A percentile compares a stretch with the other conserved stretches of the same genome.
phyloP scores from a whole-genome alignment of 2,113 vertebrate species.

The Nothocercus nigrocapillus region DNA sequence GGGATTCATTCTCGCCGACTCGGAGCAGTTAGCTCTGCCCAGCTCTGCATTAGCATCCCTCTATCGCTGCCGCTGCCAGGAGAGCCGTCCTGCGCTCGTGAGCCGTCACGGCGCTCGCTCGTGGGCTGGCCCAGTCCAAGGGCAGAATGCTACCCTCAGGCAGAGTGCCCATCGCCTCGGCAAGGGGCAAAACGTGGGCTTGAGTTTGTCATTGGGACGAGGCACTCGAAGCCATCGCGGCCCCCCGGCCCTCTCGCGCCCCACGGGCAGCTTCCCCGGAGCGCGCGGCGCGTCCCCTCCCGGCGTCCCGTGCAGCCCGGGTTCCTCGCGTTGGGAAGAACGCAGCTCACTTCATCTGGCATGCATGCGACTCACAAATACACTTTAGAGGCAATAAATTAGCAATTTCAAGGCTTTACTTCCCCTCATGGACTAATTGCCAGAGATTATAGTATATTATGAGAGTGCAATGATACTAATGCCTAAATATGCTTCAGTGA shows the following conservation, averaged over 20 bases:
- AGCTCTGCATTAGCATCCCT: neutral
- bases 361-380: slow-evolving; percentile 64
- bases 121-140: neutral
- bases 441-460: slow-evolving; percentile 77
- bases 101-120: neutral
- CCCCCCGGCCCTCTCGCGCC: neutral
- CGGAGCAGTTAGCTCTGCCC: slow-evolving; percentile 24
- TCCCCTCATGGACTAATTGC: slow-evolving; percentile 77
- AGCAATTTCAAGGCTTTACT: slow-evolving; percentile 75
- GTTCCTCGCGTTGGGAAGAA: slow-evolving; percentile 14
- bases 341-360: slow-evolving; percentile 33
- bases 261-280: accelerated
- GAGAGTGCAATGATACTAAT: slow-evolving; percentile 75
- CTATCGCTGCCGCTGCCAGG: neutral
- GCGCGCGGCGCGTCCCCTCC: neutral
- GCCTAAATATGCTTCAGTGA: slow-evolving; percentile 78
- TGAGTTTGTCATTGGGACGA: neutral
- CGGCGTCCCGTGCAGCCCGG: neutral
- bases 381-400: slow-evolving; percentile 72
- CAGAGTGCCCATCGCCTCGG: neutral
- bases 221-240: neutral
- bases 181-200: neutral
- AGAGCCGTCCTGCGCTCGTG: neutral
- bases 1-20: neutral
- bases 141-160: neutral